Evolutionary conservation across 1,140 invertebrate genomes (phyloP).

Genomic region (Lasaia peninsularis): DNA sequence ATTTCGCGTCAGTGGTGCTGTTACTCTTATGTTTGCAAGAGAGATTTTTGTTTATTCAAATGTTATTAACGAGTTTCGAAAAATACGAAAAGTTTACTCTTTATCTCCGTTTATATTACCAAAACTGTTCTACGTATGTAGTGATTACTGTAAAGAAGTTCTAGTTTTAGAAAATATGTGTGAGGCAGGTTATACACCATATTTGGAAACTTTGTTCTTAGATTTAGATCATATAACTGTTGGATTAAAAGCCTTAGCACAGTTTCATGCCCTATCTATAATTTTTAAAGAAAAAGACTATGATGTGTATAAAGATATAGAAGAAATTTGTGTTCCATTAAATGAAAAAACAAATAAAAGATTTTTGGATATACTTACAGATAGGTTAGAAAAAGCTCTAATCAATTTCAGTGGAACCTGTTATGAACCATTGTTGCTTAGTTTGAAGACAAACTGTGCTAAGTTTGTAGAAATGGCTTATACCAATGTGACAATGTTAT

Average conservation of each 20-base stretch:
- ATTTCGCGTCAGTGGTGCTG: slow-evolving; percentile 57
- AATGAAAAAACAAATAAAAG: slow-evolving; percentile 44
- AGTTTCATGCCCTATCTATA: slow-evolving; percentile 59
- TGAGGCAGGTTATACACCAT: slow-evolving; percentile 41
- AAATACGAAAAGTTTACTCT: slow-evolving; percentile 30
- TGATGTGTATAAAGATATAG: slow-evolving; percentile 35
- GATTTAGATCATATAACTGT: slow-evolving; percentile 44
- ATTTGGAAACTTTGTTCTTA: slow-evolving; percentile 41
- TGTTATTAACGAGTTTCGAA: slow-evolving; percentile 37
- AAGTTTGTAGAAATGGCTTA: slow-evolving; percentile 35
- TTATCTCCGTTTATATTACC: slow-evolving; percentile 37
- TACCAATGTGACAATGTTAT: slow-evolving; percentile 29
- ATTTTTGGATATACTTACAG: slow-evolving; percentile 48
- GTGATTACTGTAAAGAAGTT: slow-evolving; percentile 54
- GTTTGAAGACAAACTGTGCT: slow-evolving; percentile 36
- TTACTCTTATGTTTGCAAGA: slow-evolving; percentile 52
- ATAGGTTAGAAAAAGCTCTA: slow-evolving; percentile 54
- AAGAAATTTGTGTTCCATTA: slow-evolving; percentile 47
- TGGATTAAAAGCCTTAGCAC: slow-evolving; percentile 47
- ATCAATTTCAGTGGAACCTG: slow-evolving; percentile 39
- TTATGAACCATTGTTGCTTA: slow-evolving; percentile 39
- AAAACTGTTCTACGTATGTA: slow-evolving; percentile 44
- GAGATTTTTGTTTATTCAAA: slow-evolving; percentile 57
- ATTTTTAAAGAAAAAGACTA: slow-evolving; percentile 40
- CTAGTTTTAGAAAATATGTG: slow-evolving; percentile 59